A percentile compares a stretch with the other conserved stretches of the same genome.
These are phyloP conservation scores for Scrobipalpa atriplicella DNA, from an alignment of 2,888 invertebrate genomes.

Conservation along the genomic window DNA sequence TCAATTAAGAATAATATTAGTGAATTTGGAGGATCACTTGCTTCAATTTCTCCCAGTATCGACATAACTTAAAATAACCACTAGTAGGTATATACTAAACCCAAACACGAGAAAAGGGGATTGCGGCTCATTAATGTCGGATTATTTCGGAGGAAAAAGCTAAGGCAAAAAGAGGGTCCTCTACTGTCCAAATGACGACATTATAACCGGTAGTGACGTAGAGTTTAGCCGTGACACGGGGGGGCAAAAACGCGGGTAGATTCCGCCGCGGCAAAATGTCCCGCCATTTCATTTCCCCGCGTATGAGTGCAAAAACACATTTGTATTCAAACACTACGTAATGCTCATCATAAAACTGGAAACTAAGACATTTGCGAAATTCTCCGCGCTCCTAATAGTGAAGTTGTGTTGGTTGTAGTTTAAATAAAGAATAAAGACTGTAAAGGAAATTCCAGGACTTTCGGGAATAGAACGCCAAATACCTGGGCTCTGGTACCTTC, in stretches of 20 bases:
- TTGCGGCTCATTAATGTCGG: conserved; percentile 70
- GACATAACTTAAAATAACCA: neutral
- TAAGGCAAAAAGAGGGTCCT: conserved; percentile 63
- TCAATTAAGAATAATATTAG: no score
- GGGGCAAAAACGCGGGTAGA: conserved; percentile 37
- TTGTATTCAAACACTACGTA: conserved; percentile 17
- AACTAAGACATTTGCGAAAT: conserved; percentile 2
- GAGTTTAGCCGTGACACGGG: conserved; percentile 37
- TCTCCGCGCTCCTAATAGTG: neutral
- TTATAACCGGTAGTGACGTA: conserved; percentile 51
- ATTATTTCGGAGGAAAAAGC: conserved; percentile 65
- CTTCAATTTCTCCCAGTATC: neutral
- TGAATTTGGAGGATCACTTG: no score
- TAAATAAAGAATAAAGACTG: neutral
- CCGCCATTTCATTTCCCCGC: conserved; percentile 28
- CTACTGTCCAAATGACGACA: conserved; percentile 67
- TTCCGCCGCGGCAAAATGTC: conserved; percentile 30
- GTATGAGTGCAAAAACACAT: conserved; percentile 30
- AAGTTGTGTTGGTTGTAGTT: neutral
- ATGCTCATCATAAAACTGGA: conserved; percentile 3
- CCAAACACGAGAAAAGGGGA: conserved; percentile 55
- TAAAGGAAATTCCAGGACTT: no score
- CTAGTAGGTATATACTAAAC: conserved; percentile 4
- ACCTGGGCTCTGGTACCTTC: no score
- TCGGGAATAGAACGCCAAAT: no score